These are phyloP conservation scores for Spisula solida DNA, from an alignment of 2,888 invertebrate genomes.

Conservation along the genomic window DNA sequence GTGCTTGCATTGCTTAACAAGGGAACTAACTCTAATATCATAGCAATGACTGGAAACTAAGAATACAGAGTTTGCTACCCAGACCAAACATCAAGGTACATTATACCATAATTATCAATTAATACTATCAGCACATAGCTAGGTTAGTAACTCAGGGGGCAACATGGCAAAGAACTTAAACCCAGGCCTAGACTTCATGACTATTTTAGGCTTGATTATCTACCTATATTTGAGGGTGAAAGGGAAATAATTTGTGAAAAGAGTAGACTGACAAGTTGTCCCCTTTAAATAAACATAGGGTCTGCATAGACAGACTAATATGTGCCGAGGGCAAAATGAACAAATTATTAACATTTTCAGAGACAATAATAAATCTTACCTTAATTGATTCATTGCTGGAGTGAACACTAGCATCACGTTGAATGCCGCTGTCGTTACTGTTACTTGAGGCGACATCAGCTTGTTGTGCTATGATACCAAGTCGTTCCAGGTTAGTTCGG, in stretches of 20 bases:
- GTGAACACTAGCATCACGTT: slow-evolving; percentile 80
- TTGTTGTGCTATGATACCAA: slow-evolving; percentile 71
- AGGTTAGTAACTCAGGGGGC: no score
- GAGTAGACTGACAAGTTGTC: no score
- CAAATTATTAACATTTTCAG: no score
- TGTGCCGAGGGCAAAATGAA: no score
- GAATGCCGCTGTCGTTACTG: slow-evolving; percentile 85
- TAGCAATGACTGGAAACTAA: not conserved
- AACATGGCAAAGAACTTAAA: no score
- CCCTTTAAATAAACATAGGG: no score
- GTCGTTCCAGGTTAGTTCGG: slow-evolving; percentile 55
- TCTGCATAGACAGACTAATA: no score
- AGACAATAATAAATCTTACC: slow-evolving; percentile 3
- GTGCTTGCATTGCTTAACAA: not conserved
- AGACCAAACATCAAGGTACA: not conserved
- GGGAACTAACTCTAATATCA: not conserved
- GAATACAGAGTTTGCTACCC: not conserved
- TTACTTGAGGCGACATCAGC: slow-evolving; percentile 81
- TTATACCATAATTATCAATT: not conserved
- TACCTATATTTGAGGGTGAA: no score
- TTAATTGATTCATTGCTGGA: slow-evolving; percentile 81
- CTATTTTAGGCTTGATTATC: no score
- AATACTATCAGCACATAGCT: no score
- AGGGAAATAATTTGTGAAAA: no score
- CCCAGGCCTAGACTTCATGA: no score